Base-by-base conservation (phyloP, 2,888 invertebrate genomes). In the Ectemnius cavifrons region DNA sequence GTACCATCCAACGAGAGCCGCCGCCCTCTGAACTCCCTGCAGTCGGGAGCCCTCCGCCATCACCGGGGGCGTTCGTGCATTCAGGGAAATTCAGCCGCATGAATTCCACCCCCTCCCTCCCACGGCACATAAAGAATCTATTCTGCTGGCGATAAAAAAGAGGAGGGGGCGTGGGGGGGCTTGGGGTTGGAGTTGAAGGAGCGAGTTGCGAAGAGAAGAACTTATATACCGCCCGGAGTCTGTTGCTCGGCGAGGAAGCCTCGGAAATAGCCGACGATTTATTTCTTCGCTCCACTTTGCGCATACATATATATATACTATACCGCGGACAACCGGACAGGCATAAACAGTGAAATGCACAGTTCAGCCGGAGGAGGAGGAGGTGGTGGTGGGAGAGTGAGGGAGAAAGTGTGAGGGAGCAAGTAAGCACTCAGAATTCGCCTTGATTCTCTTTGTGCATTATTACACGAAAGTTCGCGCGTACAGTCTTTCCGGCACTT, bases 21-120 rank as follows among this genome's bases (percentile, higher is more conserved):
- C 37, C 37, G 37, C 37, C 37, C 37, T 37, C 37, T 37, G 37
- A 1, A 0, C 37, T 8, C 37, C 11, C 8, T 37, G 37, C 5
- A 6, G 8, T 11, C 37, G 5, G 37, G 37, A 11, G 8, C 37
- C 37, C 37, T 11, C 8, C 37, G 11, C 37, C 8, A 37, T 37
- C 37, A 37, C 37, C 37, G 37, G 5, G 37, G 37, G 37, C 37
- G 37, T 37, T 37, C 52, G 52, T 52, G 16, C n/a, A 52, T 52
- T 14, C 52, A 16, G n/a, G 52, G 16, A 52, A 52, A 52, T 52
- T 52, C 52, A 16, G n/a, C 52, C 52, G 52, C 52, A 52, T 52
- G 14, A 14, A 52, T 5, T 52, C 16, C 23, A 23, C 23, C 52
- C 16, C 16, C 1, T 8, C 1, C 37, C 37, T 1, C 8, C 37